These are phyloP conservation scores for Sitta carolinensis DNA, from an alignment of 2,797 vertebrate species.

Conservation along the genomic window DNA sequence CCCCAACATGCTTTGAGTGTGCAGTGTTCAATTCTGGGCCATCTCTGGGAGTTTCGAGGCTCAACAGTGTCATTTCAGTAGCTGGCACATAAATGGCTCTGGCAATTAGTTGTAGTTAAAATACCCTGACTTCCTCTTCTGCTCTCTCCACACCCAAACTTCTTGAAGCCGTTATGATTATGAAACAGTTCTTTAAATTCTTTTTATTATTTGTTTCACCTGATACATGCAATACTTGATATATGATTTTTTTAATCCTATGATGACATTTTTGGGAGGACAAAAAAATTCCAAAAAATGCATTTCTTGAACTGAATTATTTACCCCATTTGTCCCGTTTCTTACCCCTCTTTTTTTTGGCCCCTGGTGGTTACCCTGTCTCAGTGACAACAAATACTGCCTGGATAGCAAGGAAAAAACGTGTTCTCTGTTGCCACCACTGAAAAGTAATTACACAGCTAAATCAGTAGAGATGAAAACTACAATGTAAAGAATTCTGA, in stretches of 20 bases:
- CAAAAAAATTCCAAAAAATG: too few species aligned
- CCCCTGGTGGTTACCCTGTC: too few species aligned
- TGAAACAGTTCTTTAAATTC: too few species aligned
- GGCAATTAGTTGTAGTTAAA: background rate
- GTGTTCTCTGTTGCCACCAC: constrained; percentile 1
- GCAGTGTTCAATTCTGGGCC: background rate
- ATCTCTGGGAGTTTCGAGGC: background rate
- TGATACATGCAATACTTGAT: too few species aligned
- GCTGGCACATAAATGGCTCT: background rate
- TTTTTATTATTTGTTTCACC: too few species aligned
- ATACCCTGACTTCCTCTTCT: background rate
- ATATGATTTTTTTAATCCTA: too few species aligned
- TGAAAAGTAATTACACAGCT: constrained; percentile 61
- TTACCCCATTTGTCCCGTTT: too few species aligned
- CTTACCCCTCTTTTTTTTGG: too few species aligned
- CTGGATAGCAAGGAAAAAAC: constrained; percentile 27
- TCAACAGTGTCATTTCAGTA: background rate
- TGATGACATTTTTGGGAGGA: too few species aligned
- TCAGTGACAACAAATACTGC: background rate
- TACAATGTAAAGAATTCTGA: constrained; percentile 30
- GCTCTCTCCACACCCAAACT: background rate
- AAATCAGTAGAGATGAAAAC: constrained; percentile 34
- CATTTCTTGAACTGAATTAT: too few species aligned
- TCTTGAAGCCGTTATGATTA: background rate
- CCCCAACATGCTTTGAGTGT: background rate